Percentiles rank a stretch among this genome's conserved stretches.
These are phyloP conservation scores for Erebia epiphron DNA, from an alignment of 2,888 invertebrate species.

Conservation along the genomic window DNA sequence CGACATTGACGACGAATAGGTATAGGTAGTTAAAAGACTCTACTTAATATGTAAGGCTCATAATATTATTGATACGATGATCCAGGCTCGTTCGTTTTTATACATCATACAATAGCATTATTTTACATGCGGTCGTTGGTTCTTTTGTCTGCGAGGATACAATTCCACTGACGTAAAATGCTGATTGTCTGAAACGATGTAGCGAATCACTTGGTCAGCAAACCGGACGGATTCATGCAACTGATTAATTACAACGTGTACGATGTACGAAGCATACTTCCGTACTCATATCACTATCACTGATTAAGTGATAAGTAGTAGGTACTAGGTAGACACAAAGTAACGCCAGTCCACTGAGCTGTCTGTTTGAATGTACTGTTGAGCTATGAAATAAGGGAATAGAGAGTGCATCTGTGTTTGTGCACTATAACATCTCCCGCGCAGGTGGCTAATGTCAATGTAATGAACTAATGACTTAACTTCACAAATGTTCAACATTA, in stretches of 20 bases:
- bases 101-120: constrained; percentile 8
- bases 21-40: no score
- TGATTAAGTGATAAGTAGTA: no score
- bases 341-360: not conserved
- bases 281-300: not conserved
- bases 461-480: no score
- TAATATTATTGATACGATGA: not conserved
- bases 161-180: constrained; percentile 19
- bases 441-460: no score
- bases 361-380: not conserved
- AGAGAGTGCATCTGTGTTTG: no score
- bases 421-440: no score
- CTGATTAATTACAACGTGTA: constrained; percentile 4
- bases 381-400: no score
- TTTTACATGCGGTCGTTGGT: not conserved
- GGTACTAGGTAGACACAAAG: no score
- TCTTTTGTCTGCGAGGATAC: constrained; percentile 22
- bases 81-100: not conserved
- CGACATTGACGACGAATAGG: no score
- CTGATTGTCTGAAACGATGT: constrained; percentile 25
- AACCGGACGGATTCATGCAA: constrained; percentile 3
- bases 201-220: constrained; percentile 25
- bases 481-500: no score
- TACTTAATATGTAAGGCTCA: no score
- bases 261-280: not conserved